Percentiles rank a stretch among this genome's conserved stretches.
Evolutionary conservation across 2,797 vertebrate species (phyloP).

Genomic region (Miopithecus talapoin): DNA sequence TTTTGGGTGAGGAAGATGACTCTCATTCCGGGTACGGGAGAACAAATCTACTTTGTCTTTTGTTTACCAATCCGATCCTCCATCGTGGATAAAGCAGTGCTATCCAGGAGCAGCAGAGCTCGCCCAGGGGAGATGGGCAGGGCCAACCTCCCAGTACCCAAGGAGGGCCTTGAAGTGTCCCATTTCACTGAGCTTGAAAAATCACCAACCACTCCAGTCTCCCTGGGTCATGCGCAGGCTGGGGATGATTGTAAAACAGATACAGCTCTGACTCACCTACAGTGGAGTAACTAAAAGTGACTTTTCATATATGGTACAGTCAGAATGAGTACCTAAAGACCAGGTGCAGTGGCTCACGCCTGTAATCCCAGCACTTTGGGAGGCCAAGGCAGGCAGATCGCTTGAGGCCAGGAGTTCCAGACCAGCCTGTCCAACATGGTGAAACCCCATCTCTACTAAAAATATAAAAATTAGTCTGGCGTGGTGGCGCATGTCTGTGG

Average conservation of each 20-base stretch:
- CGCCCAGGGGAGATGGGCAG: neutral
- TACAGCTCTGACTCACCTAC: neutral
- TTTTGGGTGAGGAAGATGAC: neutral
- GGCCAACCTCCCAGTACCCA: neutral
- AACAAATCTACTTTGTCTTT: neutral
- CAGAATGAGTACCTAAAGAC: neutral
- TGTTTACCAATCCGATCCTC: too few relatives aligned
- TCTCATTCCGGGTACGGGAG: neutral
- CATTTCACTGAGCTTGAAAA: neutral
- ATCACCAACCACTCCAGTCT: neutral
- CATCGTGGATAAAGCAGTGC: accelerated
- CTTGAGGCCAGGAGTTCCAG: neutral
- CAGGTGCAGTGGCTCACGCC: neutral
- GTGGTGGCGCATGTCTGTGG: neutral
- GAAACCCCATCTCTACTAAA: neutral
- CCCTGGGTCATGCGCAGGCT: neutral
- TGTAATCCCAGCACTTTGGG: neutral
- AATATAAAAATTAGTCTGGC: neutral
- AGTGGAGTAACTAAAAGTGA: neutral
- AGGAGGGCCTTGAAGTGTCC: neutral
- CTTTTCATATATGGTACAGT: neutral
- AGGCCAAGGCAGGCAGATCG: neutral
- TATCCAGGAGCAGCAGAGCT: neutral
- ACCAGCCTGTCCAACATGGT: neutral
- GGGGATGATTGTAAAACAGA: neutral